phyloP scores from a whole-genome alignment of 2,888 invertebrate genomes.

The Punctoribates punctum region DNA sequence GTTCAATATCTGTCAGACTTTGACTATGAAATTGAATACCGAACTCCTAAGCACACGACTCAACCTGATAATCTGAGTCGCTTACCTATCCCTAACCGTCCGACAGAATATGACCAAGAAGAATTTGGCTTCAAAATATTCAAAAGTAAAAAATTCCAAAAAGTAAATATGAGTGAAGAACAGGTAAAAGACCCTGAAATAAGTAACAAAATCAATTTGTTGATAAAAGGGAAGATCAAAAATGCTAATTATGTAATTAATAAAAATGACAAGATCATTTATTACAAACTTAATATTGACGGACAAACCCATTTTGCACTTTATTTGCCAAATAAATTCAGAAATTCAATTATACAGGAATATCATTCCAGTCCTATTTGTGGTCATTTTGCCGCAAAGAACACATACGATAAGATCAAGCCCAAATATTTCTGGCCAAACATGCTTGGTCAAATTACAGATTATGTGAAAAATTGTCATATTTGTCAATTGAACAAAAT shows the following conservation, averaged over 20 bases:
- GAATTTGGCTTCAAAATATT: background rate
- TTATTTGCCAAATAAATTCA: background rate
- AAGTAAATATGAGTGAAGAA: background rate
- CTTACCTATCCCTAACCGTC: background rate
- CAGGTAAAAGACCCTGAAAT: background rate
- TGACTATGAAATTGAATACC: background rate
- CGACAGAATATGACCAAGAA: background rate
- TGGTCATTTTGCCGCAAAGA: background rate
- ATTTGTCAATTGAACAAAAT: conserved; percentile 2
- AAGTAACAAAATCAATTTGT: no score
- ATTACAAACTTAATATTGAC: no score
- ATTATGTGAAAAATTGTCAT: conserved; percentile 5
- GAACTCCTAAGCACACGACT: background rate
- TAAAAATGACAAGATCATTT: background rate
- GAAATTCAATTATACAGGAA: background rate
- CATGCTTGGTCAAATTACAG: background rate
- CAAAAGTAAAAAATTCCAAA: background rate
- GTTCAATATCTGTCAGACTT: background rate
- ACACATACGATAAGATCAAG: background rate
- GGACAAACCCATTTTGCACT: no score
- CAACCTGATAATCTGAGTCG: background rate
- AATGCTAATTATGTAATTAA: background rate
- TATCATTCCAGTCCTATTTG: background rate
- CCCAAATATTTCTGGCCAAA: background rate
- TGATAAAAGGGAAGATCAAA: no score